phyloP scores from a whole-genome alignment of 2,797 vertebrate genomes.

The Notolepis coatsorum region DNA sequence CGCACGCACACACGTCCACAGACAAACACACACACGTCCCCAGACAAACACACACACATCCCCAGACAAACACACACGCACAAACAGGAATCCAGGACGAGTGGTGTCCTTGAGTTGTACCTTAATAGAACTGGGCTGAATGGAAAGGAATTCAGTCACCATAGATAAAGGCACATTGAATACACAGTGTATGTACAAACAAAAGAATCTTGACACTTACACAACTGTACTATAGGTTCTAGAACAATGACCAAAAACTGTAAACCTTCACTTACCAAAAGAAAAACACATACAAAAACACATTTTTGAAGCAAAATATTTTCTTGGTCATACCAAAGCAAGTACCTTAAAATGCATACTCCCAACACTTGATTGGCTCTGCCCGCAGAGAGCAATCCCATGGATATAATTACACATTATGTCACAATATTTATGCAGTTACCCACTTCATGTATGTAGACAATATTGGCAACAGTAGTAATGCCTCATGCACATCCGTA shows the following conservation, averaged over 20 bases:
- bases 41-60: conserved; percentile 70
- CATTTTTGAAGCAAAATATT: conserved; percentile 94
- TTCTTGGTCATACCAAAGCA: conserved; percentile 95
- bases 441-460: conserved; percentile 59
- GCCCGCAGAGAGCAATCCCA: conserved; percentile 97
- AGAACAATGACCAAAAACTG: conserved; percentile 96
- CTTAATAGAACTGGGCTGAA: conserved; percentile 78
- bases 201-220: conserved; percentile 79
- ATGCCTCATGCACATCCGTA: conserved; percentile 71
- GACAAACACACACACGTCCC: conserved; percentile 84
- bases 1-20: conserved; percentile 81
- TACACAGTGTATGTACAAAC: conserved; percentile 87
- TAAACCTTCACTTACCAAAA: conserved; percentile 97
- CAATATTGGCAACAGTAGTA: conserved; percentile 50
- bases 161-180: conserved; percentile 87
- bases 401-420: conserved; percentile 87
- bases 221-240: conserved; percentile 92
- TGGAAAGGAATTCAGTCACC: conserved; percentile 74
- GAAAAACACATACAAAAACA: conserved; percentile 89
- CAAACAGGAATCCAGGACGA: conserved; percentile 62
- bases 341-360: conserved; percentile 95
- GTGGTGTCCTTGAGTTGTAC: conserved; percentile 78
- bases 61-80: conserved; percentile 31
- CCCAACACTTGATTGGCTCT: conserved; percentile 87
- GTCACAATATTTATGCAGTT: conserved; percentile 79